phyloP scores from a whole-genome alignment of 2,797 vertebrate genomes.

The Fringilla coelebs region DNA sequence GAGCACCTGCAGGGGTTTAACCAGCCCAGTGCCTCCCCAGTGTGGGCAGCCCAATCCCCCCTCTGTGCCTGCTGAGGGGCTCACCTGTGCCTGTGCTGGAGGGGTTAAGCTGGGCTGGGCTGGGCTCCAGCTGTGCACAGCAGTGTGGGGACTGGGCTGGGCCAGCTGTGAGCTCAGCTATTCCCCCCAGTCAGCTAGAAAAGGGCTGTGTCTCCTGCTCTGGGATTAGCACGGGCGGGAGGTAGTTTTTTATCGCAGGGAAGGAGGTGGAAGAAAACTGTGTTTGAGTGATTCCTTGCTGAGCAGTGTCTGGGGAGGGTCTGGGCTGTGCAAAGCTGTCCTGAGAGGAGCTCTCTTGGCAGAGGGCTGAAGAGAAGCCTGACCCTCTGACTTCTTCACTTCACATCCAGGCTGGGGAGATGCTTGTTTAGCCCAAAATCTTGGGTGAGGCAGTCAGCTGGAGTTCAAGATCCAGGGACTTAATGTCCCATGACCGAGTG shows the following conservation, averaged over 20 bases:
- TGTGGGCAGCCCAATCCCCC: accelerated
- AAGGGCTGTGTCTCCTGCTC: slow-evolving; percentile 7
- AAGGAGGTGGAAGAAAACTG: not conserved
- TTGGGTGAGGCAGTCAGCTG: slow-evolving; percentile 51
- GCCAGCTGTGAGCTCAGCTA: slow-evolving; percentile 25
- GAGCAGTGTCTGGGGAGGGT: not conserved
- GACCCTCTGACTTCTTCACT: not conserved
- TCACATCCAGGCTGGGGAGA: slow-evolving; percentile 27
- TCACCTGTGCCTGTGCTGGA: not conserved
- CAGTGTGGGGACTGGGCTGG: not conserved
- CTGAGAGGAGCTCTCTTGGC: slow-evolving; percentile 44
- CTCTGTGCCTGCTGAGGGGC: not conserved
- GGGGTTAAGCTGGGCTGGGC: not conserved
- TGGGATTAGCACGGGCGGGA: slow-evolving; percentile 14
- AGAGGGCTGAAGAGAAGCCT: slow-evolving; percentile 8
- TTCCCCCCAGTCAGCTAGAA: slow-evolving; percentile 1
- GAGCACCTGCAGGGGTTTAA: not conserved
- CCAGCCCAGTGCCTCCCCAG: not conserved
- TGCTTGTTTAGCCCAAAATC: slow-evolving; percentile 20
- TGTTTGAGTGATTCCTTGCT: not conserved
- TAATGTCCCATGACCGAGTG: slow-evolving; percentile 53
- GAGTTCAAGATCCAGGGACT: slow-evolving; percentile 58
- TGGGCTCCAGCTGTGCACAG: not conserved
- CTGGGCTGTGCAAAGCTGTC: not conserved
- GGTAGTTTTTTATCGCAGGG: not conserved